Percentiles rank a stretch among this genome's conserved stretches.
phyloP scores from a whole-genome alignment of 2,888 invertebrate genomes.

The Drosophila anomelani region DNA sequence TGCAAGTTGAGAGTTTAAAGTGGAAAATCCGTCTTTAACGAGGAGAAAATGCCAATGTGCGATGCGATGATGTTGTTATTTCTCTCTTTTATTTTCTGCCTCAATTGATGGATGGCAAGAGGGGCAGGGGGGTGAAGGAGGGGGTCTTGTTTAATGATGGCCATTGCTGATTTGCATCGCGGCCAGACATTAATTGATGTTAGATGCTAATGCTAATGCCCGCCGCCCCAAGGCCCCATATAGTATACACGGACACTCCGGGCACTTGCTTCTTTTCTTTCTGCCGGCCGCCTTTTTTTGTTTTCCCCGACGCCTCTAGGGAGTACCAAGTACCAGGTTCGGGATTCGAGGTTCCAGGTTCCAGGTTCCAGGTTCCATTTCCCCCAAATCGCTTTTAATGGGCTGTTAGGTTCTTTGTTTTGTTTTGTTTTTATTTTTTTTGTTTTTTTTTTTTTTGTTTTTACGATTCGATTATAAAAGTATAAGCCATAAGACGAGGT shows the following conservation, averaged over 20 bases:
- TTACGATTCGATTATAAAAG: conserved; percentile 76
- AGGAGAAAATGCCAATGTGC: conserved; percentile 45
- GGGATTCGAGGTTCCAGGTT: conserved; percentile 12
- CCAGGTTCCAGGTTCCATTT: conserved; percentile 38
- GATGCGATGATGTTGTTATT: conserved; percentile 7
- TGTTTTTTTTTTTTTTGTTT: conserved; percentile 21
- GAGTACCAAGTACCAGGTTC: conserved; percentile 13
- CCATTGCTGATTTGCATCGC: conserved; percentile 45
- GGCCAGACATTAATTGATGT: conserved; percentile 46
- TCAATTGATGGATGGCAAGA: conserved; percentile 38
- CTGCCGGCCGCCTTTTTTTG: conserved; percentile 7
- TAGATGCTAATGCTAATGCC: conserved; percentile 34
- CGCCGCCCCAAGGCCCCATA: conserved; percentile 26
- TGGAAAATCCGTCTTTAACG: conserved; percentile 53
- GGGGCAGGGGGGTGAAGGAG: neutral
- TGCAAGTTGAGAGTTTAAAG: conserved; percentile 47
- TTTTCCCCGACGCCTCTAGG: neutral
- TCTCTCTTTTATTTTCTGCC: conserved; percentile 7
- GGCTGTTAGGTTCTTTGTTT: conserved; percentile 11
- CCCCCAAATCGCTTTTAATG: conserved; percentile 37
- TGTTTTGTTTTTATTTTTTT: conserved; percentile 8
- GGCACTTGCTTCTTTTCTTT: conserved; percentile 27
- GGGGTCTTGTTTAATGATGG: conserved; percentile 30
- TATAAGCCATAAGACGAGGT: conserved; percentile 54
- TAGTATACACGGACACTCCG: conserved; percentile 4